Evolutionary conservation across 2,888 invertebrate species (phyloP), one percentile per base, ranked within the genome.

Genomic region (Agrochola litura): DNA sequence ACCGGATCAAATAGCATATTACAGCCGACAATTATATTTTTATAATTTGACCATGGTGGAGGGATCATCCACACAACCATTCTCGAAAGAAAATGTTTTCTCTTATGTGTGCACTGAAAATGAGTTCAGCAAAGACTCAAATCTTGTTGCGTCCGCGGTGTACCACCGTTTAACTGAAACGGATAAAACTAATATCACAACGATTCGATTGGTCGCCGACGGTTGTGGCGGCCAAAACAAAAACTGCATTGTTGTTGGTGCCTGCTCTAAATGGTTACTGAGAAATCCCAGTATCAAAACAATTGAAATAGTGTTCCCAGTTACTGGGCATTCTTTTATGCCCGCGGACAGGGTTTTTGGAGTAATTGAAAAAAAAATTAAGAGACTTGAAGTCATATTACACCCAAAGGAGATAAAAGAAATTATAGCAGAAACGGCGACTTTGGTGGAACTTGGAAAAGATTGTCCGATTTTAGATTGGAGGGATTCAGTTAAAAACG

Each of bases 31-130:
- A 69, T 64, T 88, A 74, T 86, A 49, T 49, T 49, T 49, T 49
- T 49, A 49, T 63, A 88, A 88, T 81, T 82, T 87, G 66, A 68
- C 83, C 64, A 68, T 87, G 16, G 82, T 84, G 41, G 73, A 76
- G 22, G 76, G 52, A 52, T 52, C 19, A 52, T 52, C 52, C 19
- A 52, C 63, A 60, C 30, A 46, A 58, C 82, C 81, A 73, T 80
- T 90, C 65, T 85, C 76, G 52, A 52, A 52, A 52, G 52, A 52
- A 52, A 86, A 81, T 79, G 86, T 89, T n/a, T 89, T 88, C 65
- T 75, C 86, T 10, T 90, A 89, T 79, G 79, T 90, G 91, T 49
- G 49, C 85, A 85, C 84, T 54, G 85, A 86, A 83, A 68, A 87
- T 67, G 82, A 82, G 43, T 82, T 37, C 37, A 37, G 37, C 37